A percentile compares a stretch with the other conserved stretches of the same genome.
Conservation (phyloP, 2,797 vertebrate genomes). For the Psittacula derbiana region DNA sequence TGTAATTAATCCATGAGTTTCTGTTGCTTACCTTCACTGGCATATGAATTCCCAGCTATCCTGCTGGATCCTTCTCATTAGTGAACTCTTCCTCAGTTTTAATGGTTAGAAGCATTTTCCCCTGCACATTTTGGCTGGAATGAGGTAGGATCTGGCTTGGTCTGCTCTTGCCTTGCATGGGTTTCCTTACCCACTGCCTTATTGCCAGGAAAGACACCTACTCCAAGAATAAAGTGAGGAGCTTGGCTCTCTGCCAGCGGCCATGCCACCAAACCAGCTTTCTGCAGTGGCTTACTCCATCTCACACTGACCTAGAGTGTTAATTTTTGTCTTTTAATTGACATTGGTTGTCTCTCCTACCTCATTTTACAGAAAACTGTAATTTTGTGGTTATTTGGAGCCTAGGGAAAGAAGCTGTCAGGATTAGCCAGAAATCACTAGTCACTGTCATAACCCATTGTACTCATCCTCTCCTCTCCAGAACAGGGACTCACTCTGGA, state of each 20-base stretch:
- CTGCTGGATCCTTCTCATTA: background rate
- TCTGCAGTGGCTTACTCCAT: background rate
- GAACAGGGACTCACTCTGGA: slow-evolving; percentile 4
- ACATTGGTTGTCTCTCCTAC: background rate
- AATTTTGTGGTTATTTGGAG: background rate
- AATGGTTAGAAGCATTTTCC: background rate
- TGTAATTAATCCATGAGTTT: background rate
- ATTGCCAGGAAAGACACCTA: background rate
- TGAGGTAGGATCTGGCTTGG: background rate
- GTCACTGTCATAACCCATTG: background rate
- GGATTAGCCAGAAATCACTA: background rate
- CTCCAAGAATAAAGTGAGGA: background rate
- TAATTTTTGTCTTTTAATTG: background rate
- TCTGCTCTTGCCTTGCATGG: background rate
- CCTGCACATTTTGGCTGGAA: background rate
- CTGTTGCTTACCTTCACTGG: background rate
- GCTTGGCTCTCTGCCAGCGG: background rate
- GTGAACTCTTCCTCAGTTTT: background rate
- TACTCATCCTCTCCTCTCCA: slow-evolving; percentile 41
- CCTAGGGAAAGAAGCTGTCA: background rate
- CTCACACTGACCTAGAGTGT: background rate
- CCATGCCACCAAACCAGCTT: background rate
- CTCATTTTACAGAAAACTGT: background rate
- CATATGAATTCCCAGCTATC: background rate
- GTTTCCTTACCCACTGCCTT: background rate